Evolutionary conservation across 2,888 invertebrate genomes (phyloP).

Genomic region (Dyspetes luteomarginatus): DNA sequence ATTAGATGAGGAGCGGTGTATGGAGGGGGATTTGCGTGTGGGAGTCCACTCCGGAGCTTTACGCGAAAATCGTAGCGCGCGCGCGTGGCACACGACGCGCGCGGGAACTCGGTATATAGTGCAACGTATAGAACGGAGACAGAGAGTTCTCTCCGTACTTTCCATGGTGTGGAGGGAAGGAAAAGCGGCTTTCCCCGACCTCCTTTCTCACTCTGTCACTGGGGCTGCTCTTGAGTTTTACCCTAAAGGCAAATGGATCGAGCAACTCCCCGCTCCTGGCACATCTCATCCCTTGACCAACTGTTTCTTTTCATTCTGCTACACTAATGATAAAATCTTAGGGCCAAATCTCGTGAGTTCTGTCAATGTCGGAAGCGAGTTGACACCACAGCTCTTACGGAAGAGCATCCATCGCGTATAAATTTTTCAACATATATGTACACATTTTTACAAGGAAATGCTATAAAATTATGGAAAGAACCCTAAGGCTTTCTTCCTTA

Average conservation of each 20-base stretch:
- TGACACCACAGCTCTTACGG: not conserved
- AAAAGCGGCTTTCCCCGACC: not conserved
- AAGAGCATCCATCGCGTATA: too few relatives aligned
- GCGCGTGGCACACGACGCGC: constrained; percentile 67
- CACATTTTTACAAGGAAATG: too few relatives aligned
- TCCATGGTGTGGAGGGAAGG: constrained; percentile 31
- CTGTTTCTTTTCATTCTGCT: too few relatives aligned
- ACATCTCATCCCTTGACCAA: not conserved
- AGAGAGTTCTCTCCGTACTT: constrained; percentile 60
- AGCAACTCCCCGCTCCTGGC: constrained; percentile 48
- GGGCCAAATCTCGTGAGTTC: too few relatives aligned
- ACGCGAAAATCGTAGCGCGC: constrained; percentile 77
- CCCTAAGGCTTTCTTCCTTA: too few relatives aligned
- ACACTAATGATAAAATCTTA: too few relatives aligned
- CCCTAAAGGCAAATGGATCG: constrained; percentile 66
- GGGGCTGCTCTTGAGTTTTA: constrained; percentile 62
- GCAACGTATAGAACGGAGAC: constrained; percentile 65
- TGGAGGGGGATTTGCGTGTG: constrained; percentile 76
- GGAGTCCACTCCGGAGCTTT: constrained; percentile 82
- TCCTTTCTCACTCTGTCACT: not conserved
- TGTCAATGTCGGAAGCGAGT: not conserved
- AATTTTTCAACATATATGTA: too few relatives aligned
- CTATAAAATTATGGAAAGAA: too few relatives aligned
- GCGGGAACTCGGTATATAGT: constrained; percentile 65
- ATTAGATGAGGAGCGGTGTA: constrained; percentile 43